Conservation (phyloP, 2,113 vertebrate genomes). For the Daboia siamensis region DNA sequence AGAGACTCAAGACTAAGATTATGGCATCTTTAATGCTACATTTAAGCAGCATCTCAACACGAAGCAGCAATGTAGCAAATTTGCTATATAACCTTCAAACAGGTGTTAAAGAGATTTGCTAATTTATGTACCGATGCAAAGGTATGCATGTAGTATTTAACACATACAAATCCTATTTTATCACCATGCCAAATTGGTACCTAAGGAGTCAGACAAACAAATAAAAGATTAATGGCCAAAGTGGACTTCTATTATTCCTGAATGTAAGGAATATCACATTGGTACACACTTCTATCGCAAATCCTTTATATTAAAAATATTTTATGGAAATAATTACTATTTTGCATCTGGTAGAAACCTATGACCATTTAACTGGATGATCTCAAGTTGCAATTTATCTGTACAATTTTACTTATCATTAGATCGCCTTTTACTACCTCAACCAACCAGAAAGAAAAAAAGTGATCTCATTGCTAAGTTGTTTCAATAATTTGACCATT, state of each 20-base stretch:
- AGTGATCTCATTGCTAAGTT: not conserved
- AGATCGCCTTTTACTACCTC: not conserved
- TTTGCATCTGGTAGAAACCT: not conserved
- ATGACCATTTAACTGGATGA: not conserved
- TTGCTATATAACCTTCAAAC: not conserved
- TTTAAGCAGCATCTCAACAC: not conserved
- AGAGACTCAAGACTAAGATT: not conserved
- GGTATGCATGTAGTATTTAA: not conserved
- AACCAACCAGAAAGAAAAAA: not conserved
- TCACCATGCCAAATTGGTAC: not conserved
- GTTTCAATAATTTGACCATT: not conserved
- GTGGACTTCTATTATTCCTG: not conserved
- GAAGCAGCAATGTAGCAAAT: not conserved
- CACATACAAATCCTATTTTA: not conserved
- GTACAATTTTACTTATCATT: not conserved
- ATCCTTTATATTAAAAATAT: not conserved
- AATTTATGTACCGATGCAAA: not conserved
- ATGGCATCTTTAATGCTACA: not conserved
- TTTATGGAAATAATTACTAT: not conserved
- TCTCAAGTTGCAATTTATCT: not conserved
- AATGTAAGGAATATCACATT: not conserved
- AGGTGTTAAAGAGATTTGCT: not conserved
- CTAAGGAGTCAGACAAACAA: not conserved
- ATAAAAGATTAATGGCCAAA: not conserved
- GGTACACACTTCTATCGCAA: not conserved